Base-by-base conservation (phyloP, 2,113 vertebrate genomes). In the Hymenochirus boettgeri region DNA sequence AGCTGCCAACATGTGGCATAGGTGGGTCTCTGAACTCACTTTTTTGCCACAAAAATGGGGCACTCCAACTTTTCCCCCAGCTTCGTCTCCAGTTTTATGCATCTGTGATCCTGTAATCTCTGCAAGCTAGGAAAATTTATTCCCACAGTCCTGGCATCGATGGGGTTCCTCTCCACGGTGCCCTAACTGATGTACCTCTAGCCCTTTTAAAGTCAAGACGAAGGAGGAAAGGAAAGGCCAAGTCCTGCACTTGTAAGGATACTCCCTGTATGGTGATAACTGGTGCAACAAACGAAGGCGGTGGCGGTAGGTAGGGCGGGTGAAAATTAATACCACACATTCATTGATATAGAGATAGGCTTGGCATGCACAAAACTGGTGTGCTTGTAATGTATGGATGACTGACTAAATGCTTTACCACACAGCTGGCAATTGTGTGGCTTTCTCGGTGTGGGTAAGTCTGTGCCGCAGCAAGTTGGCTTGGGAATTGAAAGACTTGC, bases 221-320 rank as follows among this genome's bases (percentile, higher is more conserved):
- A 89, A 77, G 77, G 85, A 60, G 89, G 77, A 77, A 96, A 96
- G 13, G 90, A 90, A 18, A 90, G 85, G 2, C 91, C 90, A 7
- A 95, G 2, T 87, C 83, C 0, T 73, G 52, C 94, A 96, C 18
- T 87, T 91, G 71, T 93, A 93, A 0, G 92, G 91, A 18, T 91
- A 84, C 52, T 86, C 91, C 89, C 92, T 0, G 91, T 94, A 80
- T 96, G 94, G 19, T 92, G 88, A 57, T 91, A 90, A 85, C 58
- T 92, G 92, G 50, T 96, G 94, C 58, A 91, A 89, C 18, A 92
- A 89, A 11, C 94, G 85, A n/a, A n/a, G n/a, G n/a, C n/a, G n/a
- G n/a, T n/a, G n/a, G 89, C 13, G 94, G 85, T 21, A 92, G 92
- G 70, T 91, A 88, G 0, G 91, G 90, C 0, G 91, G 83, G 9